Evolutionary conservation across 2,888 invertebrate genomes (phyloP).

Genomic region (Eudemis profundana): DNA sequence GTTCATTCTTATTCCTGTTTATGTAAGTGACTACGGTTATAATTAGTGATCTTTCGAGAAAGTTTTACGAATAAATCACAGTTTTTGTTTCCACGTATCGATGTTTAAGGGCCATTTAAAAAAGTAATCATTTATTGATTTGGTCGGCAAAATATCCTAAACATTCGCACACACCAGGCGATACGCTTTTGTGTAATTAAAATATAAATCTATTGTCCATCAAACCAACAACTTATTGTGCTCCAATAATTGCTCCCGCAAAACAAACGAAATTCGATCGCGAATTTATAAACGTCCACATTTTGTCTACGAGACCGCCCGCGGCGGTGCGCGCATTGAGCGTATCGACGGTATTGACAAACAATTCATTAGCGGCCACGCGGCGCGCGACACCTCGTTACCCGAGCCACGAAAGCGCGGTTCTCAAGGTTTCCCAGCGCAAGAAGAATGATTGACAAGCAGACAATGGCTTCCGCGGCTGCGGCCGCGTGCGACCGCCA

Average conservation of each 20-base stretch:
- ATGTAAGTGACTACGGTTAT: slow-evolving; percentile 5
- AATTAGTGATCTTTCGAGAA: slow-evolving; percentile 15
- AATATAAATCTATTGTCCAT: slow-evolving; percentile 9
- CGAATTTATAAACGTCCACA: slow-evolving; percentile 17
- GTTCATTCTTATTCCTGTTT: slow-evolving; percentile 28
- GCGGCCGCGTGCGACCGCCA: not conserved
- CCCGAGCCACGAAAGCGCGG: slow-evolving; percentile 25
- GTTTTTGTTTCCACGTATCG: not conserved
- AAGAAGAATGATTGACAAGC: slow-evolving; percentile 26
- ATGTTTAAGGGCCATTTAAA: not conserved
- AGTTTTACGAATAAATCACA: not conserved
- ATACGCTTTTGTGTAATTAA: not conserved
- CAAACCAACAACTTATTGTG: slow-evolving; percentile 7
- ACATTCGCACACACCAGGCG: not conserved
- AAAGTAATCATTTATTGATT: not conserved
- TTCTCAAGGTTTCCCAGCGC: slow-evolving; percentile 43
- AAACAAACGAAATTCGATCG: slow-evolving; percentile 40
- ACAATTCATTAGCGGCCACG: slow-evolving; percentile 72
- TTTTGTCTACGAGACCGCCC: slow-evolving; percentile 38
- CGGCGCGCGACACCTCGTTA: slow-evolving; percentile 54
- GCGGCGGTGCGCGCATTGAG: slow-evolving; percentile 48
- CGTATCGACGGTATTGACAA: slow-evolving; percentile 54
- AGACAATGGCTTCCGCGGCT: slow-evolving; percentile 26
- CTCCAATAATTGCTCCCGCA: slow-evolving; percentile 30
- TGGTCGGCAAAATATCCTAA: not conserved